These are phyloP conservation scores for Pandemis heparana DNA, from an alignment of 2,888 invertebrate genomes.

Conservation along the genomic window DNA sequence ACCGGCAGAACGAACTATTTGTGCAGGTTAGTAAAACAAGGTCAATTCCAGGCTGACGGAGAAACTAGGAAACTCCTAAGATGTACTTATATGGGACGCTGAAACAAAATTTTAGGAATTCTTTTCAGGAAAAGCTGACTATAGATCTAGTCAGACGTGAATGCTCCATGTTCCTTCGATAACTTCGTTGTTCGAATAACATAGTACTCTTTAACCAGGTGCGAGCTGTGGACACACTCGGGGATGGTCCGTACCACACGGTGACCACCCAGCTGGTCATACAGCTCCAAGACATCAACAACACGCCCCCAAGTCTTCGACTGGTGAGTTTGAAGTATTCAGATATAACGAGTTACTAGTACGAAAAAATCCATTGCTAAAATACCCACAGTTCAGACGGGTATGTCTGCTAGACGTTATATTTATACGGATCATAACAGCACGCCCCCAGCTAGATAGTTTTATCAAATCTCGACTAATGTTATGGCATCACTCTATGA, in stretches of 20 bases:
- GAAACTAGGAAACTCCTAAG: background rate
- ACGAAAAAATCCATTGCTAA: no score
- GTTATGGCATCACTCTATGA: no score
- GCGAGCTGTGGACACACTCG: conserved; percentile 78
- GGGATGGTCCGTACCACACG: conserved; percentile 70
- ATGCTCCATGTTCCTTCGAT: background rate
- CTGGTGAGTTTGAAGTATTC: conserved; percentile 80
- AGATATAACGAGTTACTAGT: no score
- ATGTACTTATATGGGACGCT: background rate
- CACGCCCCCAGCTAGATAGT: no score
- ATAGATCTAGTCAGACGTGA: no score
- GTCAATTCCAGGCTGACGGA: background rate
- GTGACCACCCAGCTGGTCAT: conserved; percentile 86
- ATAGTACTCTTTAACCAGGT: conserved; percentile 55
- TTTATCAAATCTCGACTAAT: no score
- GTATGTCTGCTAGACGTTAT: no score
- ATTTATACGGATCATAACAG: no score
- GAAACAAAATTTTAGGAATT: no score
- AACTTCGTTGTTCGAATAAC: background rate
- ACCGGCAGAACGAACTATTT: conserved; percentile 83
- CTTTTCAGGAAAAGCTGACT: no score
- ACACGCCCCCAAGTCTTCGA: conserved; percentile 88
- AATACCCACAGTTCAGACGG: no score
- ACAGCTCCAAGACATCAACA: conserved; percentile 89
- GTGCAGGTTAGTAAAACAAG: conserved; percentile 71